phyloP scores from a whole-genome alignment of 2,888 invertebrate species.

The Nebria salina region DNA sequence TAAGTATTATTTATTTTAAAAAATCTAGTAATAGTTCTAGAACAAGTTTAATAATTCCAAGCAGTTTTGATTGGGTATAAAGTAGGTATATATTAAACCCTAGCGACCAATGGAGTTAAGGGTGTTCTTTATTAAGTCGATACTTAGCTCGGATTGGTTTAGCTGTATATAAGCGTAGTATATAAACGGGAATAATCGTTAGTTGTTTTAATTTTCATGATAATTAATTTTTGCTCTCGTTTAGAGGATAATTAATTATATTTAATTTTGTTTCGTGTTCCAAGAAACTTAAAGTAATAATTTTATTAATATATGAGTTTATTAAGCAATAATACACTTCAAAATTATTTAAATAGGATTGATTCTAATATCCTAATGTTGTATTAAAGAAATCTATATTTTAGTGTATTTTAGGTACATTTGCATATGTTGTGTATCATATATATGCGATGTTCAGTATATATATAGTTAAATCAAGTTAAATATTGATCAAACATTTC shows the following conservation, averaged over 20 bases:
- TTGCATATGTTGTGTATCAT: not conserved
- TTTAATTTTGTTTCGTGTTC: not conserved
- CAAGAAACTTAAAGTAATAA: not conserved
- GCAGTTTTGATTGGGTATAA: slow-evolving; percentile 24
- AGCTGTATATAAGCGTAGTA: slow-evolving; percentile 31
- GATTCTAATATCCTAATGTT: too few species aligned
- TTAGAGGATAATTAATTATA: not conserved
- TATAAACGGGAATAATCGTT: not conserved
- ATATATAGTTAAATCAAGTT: slow-evolving; percentile 6
- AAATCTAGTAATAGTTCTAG: not conserved
- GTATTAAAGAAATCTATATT: not conserved
- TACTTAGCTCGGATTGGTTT: slow-evolving; percentile 24
- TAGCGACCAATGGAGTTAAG: slow-evolving; percentile 33
- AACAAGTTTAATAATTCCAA: not conserved
- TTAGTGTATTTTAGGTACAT: not conserved
- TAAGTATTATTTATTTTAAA: too few species aligned
- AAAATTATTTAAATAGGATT: too few species aligned
- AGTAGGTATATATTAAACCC: slow-evolving; percentile 24
- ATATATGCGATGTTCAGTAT: not conserved
- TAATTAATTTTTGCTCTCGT: not conserved
- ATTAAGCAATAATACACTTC: too few species aligned
- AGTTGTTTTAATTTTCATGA: not conserved
- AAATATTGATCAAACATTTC: slow-evolving; percentile 44
- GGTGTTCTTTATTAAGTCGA: slow-evolving; percentile 34
- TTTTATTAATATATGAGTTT: not conserved